phyloP scores from a whole-genome alignment of 2,113 vertebrate species.

The Paratilapia polleni region DNA sequence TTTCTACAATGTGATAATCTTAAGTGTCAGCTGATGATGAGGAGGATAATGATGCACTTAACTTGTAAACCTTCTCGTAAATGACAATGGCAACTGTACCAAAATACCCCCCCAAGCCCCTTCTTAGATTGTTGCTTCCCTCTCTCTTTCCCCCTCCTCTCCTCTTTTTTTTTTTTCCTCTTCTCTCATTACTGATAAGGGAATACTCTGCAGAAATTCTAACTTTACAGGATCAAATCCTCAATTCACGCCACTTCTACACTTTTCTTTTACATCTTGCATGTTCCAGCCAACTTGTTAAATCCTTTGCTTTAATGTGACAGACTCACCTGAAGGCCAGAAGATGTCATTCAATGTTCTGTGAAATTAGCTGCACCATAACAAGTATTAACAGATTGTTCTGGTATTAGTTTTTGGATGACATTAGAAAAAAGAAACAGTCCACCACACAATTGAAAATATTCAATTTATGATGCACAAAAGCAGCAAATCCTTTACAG shows the following conservation, averaged over 20 bases:
- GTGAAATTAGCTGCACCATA: no score
- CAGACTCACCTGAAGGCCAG: no score
- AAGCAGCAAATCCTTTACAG: no score
- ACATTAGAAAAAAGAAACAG: no score
- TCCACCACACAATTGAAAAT: no score
- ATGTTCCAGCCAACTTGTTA: neutral
- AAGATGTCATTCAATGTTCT: no score
- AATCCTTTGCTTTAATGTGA: no score
- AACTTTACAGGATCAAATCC: neutral
- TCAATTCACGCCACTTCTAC: neutral
- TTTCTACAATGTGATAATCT: constrained; percentile 81
- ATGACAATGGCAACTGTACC: constrained; percentile 69
- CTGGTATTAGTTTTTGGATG: no score
- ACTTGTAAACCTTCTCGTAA: constrained; percentile 75
- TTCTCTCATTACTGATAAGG: constrained; percentile 48
- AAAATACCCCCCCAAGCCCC: constrained; percentile 44
- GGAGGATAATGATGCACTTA: constrained; percentile 78
- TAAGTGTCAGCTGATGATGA: constrained; percentile 58
- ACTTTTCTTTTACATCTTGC: neutral
- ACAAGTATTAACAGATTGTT: no score
- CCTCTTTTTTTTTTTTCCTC: neutral
- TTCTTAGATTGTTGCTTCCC: neutral
- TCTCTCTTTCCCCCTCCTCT: neutral
- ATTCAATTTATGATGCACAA: no score
- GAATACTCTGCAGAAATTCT: constrained; percentile 18